Conservation (phyloP, 1,140 invertebrate species). For the Heliconius eleuchia region DNA sequence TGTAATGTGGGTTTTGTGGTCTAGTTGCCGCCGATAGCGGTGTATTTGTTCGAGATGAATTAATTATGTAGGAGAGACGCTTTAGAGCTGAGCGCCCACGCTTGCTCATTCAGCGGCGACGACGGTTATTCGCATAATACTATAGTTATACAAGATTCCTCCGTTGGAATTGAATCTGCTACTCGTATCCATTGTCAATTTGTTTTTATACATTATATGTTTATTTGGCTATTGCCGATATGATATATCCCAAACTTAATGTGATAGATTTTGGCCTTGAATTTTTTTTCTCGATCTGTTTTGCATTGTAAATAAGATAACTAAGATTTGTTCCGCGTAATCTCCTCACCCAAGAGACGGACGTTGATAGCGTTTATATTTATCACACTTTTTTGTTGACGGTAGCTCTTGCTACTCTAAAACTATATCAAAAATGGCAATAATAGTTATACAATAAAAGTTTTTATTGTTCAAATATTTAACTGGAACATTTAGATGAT, state of each 20-base stretch:
- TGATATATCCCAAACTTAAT: slow-evolving; percentile 57
- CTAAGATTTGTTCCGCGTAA: slow-evolving; percentile 51
- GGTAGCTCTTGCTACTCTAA: slow-evolving; percentile 48
- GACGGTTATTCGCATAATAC: slow-evolving; percentile 68
- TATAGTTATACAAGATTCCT: slow-evolving; percentile 51
- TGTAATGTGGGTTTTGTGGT: slow-evolving; percentile 44
- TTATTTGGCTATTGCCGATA: slow-evolving; percentile 74
- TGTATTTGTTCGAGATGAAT: slow-evolving; percentile 65
- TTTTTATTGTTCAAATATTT: slow-evolving; percentile 76
- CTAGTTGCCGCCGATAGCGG: slow-evolving; percentile 58
- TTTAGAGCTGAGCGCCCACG: slow-evolving; percentile 64
- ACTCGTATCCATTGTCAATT: slow-evolving; percentile 38
- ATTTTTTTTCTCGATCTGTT: slow-evolving; percentile 62
- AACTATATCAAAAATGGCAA: slow-evolving; percentile 71
- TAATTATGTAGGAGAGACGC: slow-evolving; percentile 52
- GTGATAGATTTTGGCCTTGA: slow-evolving; percentile 75
- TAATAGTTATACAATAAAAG: slow-evolving; percentile 75
- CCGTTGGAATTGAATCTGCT: slow-evolving; percentile 58
- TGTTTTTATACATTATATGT: slow-evolving; percentile 61
- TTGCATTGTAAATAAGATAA: slow-evolving; percentile 78
- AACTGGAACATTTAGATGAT: slow-evolving; percentile 60
- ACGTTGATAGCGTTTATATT: slow-evolving; percentile 44
- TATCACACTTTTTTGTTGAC: slow-evolving; percentile 42
- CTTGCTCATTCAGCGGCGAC: slow-evolving; percentile 74
- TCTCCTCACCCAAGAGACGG: slow-evolving; percentile 23